Evolutionary conservation across 2,888 invertebrate species (phyloP).

Genomic region (Epinotia brunnichana): DNA sequence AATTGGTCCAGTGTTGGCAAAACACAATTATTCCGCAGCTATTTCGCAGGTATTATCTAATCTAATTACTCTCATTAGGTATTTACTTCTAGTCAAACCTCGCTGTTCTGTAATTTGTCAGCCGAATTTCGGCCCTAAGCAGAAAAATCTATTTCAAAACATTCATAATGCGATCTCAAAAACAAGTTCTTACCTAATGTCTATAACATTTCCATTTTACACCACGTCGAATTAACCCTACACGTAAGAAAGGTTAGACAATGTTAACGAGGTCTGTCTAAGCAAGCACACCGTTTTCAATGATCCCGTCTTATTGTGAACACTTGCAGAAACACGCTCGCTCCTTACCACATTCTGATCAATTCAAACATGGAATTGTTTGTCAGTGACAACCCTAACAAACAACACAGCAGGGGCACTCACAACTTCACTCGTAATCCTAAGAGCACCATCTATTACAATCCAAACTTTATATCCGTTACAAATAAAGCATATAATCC

Average conservation of each 20-base stretch:
- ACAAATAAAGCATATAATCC: conserved; percentile 50
- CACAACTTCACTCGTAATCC: conserved; percentile 48
- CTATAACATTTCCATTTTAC: background rate
- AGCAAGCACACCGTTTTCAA: conserved; percentile 27
- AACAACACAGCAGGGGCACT: conserved; percentile 68
- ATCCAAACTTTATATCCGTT: conserved; percentile 50
- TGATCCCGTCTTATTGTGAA: conserved; percentile 17
- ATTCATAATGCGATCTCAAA: background rate
- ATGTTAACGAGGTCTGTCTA: conserved; percentile 29
- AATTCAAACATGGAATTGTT: conserved; percentile 64
- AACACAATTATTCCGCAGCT: background rate
- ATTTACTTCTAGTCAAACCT: background rate
- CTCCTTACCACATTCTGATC: conserved; percentile 56
- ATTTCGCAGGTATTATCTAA: background rate
- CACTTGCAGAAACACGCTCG: conserved; percentile 33
- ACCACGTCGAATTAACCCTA: background rate
- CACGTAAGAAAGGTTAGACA: conserved; percentile 9
- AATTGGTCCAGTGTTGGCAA: too few species aligned
- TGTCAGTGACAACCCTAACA: conserved; percentile 70
- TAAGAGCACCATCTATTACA: conserved; percentile 44
- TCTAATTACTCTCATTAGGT: background rate
- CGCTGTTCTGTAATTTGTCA: too few species aligned
- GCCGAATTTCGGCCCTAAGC: background rate
- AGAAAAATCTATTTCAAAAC: background rate
- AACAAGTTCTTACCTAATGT: background rate